These are phyloP conservation scores for Silurus meridionalis DNA, from an alignment of 2,113 vertebrate genomes.

Conservation along the genomic window DNA sequence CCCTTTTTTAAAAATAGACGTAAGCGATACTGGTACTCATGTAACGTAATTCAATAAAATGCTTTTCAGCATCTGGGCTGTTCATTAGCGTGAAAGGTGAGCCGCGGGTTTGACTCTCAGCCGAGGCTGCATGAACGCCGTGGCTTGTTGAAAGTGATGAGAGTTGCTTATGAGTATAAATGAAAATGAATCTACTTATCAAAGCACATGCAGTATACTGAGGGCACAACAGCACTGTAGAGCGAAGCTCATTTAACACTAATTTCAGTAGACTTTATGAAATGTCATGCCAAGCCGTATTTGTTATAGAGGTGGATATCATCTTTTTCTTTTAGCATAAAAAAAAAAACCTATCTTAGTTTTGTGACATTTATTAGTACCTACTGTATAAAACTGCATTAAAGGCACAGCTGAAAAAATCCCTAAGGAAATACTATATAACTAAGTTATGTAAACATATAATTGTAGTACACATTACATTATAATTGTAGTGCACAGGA, in stretches of 20 bases:
- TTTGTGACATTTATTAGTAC: background rate
- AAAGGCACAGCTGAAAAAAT: no score
- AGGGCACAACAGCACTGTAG: background rate
- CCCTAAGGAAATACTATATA: no score
- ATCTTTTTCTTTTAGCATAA: background rate
- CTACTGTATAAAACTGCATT: no score
- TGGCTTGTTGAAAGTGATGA: background rate
- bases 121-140: background rate
- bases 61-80: background rate
- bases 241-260: background rate
- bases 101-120: no score
- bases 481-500: background rate
- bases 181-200: background rate
- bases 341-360: background rate
- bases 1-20: background rate
- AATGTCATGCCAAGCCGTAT: background rate
- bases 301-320: background rate
- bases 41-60: background rate
- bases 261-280: background rate
- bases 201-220: background rate
- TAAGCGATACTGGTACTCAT: background rate
- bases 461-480: no score
- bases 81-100: background rate
- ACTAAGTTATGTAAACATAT: no score
- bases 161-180: background rate